phyloP scores from a whole-genome alignment of 2,113 vertebrate genomes.

The Sminthopsis crassicaudata region DNA sequence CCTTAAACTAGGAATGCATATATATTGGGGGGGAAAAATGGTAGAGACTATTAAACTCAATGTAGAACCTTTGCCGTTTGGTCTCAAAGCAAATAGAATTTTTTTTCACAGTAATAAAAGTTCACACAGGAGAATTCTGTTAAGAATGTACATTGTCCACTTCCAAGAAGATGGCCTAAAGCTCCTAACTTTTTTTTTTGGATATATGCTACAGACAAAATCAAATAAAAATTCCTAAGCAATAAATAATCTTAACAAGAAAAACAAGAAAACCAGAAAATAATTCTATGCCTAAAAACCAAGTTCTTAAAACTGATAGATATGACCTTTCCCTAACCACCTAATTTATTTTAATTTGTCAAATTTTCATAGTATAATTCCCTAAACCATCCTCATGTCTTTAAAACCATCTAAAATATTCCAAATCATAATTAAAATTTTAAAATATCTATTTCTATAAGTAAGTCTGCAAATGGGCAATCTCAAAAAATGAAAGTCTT shows the following conservation, averaged over 20 bases:
- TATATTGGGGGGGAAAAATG: slow-evolving; percentile 32
- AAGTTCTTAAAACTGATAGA: slow-evolving; percentile 71
- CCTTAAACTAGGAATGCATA: slow-evolving; percentile 44
- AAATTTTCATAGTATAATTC: slow-evolving; percentile 28
- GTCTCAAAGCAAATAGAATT: slow-evolving; percentile 38
- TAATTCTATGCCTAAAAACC: slow-evolving; percentile 56
- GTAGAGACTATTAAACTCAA: slow-evolving; percentile 48
- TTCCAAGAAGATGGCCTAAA: not conserved
- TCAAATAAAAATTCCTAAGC: slow-evolving; percentile 44
- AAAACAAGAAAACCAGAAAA: slow-evolving; percentile 47
- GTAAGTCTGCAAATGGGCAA: slow-evolving; percentile 31
- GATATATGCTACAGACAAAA: slow-evolving; percentile 18
- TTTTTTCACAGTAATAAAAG: slow-evolving; percentile 54
- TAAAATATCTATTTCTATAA: slow-evolving; percentile 66
- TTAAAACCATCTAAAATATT: slow-evolving; percentile 56
- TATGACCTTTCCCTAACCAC: slow-evolving; percentile 66
- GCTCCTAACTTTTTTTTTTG: not conserved
- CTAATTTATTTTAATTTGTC: slow-evolving; percentile 57
- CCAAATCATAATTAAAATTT: slow-evolving; percentile 33
- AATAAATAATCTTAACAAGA: slow-evolving; percentile 70
- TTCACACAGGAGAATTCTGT: slow-evolving; percentile 26
- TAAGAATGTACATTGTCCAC: slow-evolving; percentile 46
- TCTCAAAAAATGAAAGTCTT: slow-evolving; percentile 25
- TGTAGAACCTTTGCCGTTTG: slow-evolving; percentile 42
- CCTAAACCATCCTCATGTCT: slow-evolving; percentile 56